Conservation (phyloP, 2,797 vertebrate species). For the Argentina silus region DNA sequence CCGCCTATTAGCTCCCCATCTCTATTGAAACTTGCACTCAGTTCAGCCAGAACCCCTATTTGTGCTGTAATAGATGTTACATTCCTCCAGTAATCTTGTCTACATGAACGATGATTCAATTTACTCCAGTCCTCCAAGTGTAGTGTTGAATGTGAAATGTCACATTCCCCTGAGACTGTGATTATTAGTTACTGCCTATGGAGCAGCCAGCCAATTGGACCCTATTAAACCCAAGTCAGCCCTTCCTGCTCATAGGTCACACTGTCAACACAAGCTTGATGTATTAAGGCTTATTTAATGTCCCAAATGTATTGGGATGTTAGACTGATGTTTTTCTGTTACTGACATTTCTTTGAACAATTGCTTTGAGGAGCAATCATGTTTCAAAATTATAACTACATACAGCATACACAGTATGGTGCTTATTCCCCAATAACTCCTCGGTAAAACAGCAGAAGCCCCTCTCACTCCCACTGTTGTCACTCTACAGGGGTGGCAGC, state of each 20-base stretch:
- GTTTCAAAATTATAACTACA: too few species aligned
- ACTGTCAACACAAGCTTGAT: not conserved
- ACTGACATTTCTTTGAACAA: too few species aligned
- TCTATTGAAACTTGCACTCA: not conserved
- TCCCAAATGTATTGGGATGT: not conserved
- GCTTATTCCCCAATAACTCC: too few species aligned
- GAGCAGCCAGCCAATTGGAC: not conserved
- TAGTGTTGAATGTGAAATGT: constrained; percentile 16
- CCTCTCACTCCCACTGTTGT: not conserved
- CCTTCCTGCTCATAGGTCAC: not conserved
- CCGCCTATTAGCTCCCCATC: too few species aligned
- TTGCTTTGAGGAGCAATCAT: too few species aligned
- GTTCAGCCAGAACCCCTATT: not conserved
- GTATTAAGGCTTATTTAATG: not conserved
- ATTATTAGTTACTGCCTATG: not conserved
- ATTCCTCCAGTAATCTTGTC: constrained; percentile 43
- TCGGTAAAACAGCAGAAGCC: too few species aligned
- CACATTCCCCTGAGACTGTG: constrained; percentile 3
- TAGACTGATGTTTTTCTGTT: too few species aligned
- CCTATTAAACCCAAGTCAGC: not conserved
- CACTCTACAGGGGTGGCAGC: constrained; percentile 89
- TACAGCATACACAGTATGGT: too few species aligned
- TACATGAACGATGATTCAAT: constrained; percentile 46
- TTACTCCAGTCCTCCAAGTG: constrained; percentile 22
- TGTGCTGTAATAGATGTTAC: constrained; percentile 45